Conservation (phyloP, 2,113 vertebrate species). For the Sitta europaea region DNA sequence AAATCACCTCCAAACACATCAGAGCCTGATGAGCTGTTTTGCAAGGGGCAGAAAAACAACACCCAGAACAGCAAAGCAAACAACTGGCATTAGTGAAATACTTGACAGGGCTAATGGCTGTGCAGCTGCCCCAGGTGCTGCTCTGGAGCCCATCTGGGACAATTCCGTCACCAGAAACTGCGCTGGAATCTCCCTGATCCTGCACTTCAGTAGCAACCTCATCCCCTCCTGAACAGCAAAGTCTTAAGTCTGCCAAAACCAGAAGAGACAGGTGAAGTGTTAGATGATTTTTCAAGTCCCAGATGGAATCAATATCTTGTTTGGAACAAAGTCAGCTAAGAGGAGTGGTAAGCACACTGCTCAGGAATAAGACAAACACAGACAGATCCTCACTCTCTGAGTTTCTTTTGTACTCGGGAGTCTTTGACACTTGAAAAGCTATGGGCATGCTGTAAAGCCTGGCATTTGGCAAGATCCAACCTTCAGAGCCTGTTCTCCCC, state of each 20-base stretch:
- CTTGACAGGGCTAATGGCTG: background rate
- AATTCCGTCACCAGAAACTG: background rate
- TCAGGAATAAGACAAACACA: background rate
- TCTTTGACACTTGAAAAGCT: background rate
- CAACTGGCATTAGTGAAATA: rapidly evolving
- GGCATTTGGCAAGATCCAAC: background rate
- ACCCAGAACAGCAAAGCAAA: background rate
- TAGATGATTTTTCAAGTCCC: background rate
- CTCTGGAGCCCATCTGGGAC: background rate
- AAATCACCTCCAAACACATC: background rate
- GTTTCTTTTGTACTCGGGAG: rapidly evolving
- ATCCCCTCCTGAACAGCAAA: background rate
- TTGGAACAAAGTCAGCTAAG: background rate
- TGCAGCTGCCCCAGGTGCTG: background rate
- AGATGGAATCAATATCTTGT: background rate
- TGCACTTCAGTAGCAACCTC: background rate
- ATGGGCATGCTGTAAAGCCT: background rate
- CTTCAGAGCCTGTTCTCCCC: background rate
- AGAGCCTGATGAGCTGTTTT: background rate
- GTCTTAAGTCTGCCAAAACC: background rate
- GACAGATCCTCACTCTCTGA: background rate
- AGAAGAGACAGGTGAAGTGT: background rate
- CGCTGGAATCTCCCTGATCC: background rate
- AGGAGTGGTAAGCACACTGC: background rate
- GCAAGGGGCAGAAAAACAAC: background rate